Conservation (phyloP, 2,888 invertebrate species). For the Andrena marginata region DNA sequence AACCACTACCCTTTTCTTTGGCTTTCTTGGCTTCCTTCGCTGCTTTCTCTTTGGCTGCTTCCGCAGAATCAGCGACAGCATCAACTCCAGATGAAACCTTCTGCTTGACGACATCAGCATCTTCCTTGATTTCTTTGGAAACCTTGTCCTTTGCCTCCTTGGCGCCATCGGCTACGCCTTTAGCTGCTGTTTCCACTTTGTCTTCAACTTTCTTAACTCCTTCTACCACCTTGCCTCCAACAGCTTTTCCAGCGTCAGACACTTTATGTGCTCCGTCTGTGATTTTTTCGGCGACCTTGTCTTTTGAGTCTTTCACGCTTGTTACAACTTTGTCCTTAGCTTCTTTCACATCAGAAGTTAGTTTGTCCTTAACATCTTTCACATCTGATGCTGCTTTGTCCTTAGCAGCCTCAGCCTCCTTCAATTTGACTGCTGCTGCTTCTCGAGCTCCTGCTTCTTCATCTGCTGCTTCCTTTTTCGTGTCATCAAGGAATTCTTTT, state of each 20-base stretch:
- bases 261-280: conserved; percentile 77
- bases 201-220: conserved; percentile 22
- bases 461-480: conserved; percentile 66
- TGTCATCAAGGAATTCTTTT: conserved; percentile 70
- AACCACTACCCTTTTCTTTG: conserved; percentile 67
- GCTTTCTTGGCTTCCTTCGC: conserved; percentile 58
- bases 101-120: conserved; percentile 51
- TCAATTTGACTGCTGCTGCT: conserved; percentile 51
- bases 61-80: conserved; percentile 55
- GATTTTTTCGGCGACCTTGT: conserved; percentile 35
- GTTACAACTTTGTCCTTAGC: conserved; percentile 52
- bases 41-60: conserved; percentile 59
- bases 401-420: conserved; percentile 40
- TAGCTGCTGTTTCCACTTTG: conserved; percentile 59
- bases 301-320: conserved; percentile 57
- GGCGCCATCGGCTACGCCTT: conserved; percentile 6
- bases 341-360: conserved; percentile 49
- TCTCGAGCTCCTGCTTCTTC: conserved; percentile 65
- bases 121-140: conserved; percentile 69
- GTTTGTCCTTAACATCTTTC: conserved; percentile 40
- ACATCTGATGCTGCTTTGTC: conserved; percentile 34
- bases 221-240: conserved; percentile 71
- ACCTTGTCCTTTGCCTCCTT: conserved; percentile 34
- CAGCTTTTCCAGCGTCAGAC: conserved; percentile 80
- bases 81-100: conserved; percentile 64